Evolutionary conservation across 2,888 invertebrate species (phyloP).

Genomic region (Cheilosia variabilis): DNA sequence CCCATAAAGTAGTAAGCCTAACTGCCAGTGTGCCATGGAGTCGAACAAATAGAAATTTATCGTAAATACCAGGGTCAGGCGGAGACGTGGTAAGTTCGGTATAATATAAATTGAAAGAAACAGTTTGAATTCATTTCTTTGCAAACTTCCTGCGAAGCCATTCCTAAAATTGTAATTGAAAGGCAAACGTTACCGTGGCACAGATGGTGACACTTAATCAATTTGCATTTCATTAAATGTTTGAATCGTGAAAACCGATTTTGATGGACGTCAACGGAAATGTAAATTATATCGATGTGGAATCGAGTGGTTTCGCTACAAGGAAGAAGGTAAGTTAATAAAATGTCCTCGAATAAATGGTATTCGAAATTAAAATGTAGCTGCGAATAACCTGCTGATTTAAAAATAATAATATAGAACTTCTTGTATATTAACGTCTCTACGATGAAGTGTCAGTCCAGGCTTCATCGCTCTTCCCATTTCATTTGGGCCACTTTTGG

Average conservation of each 20-base stretch:
- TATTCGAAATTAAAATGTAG: neutral
- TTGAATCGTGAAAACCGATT: conserved; percentile 5
- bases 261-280: conserved; percentile 18
- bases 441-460: too few relatives aligned
- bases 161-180: conserved; percentile 59
- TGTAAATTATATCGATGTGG: conserved; percentile 8
- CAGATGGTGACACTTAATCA: conserved; percentile 53
- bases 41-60: conserved; percentile 59
- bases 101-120: conserved; percentile 30
- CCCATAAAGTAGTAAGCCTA: conserved; percentile 57
- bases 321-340: conserved; percentile 10
- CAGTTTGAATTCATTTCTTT: conserved; percentile 39
- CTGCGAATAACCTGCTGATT: too few relatives aligned
- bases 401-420: too few relatives aligned
- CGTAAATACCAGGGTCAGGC: conserved; percentile 36
- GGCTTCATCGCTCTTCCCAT: too few relatives aligned
- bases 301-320: neutral
- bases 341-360: conserved; percentile 22
- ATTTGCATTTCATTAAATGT: conserved; percentile 54
- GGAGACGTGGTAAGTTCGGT: conserved; percentile 1
- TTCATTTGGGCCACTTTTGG: too few relatives aligned
- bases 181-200: conserved; percentile 46
- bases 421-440: too few relatives aligned
- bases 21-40: conserved; percentile 51
- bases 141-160: conserved; percentile 11